Percentiles rank a stretch among this genome's conserved stretches.
Evolutionary conservation across 1,140 invertebrate species (phyloP).

Genomic region (Antheraea mylitta): DNA sequence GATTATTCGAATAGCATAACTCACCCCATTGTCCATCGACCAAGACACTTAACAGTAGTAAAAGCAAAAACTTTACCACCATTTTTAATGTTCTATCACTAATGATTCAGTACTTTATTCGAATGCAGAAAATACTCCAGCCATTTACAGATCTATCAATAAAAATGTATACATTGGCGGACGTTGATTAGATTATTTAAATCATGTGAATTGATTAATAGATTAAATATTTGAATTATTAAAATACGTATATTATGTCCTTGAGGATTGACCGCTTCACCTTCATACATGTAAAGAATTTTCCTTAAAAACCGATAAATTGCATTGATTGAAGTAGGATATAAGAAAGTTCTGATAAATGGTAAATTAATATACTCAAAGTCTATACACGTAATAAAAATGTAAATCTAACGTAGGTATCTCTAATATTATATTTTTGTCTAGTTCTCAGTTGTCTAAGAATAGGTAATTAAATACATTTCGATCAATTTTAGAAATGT

Average conservation of each 20-base stretch:
- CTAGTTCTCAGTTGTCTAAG: no score
- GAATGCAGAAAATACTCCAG: background rate
- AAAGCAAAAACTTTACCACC: background rate
- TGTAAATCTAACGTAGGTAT: no score
- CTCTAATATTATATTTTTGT: no score
- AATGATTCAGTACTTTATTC: background rate
- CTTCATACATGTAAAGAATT: background rate
- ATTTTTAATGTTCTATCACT: background rate
- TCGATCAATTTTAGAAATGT: no score
- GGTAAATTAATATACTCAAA: no score
- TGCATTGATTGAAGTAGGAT: background rate
- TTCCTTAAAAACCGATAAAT: background rate
- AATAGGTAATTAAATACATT: no score
- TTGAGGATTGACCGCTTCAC: background rate
- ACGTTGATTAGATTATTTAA: background rate
- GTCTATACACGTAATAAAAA: no score
- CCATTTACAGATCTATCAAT: background rate
- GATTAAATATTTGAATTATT: background rate
- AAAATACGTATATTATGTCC: background rate
- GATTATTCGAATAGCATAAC: background rate
- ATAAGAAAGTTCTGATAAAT: no score
- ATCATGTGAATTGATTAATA: background rate
- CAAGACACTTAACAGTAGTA: constrained; percentile 13
- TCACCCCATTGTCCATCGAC: constrained; percentile 12
- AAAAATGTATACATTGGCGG: background rate